phyloP scores from a whole-genome alignment of 1,140 invertebrate genomes.

The Diachasma alloeum region DNA sequence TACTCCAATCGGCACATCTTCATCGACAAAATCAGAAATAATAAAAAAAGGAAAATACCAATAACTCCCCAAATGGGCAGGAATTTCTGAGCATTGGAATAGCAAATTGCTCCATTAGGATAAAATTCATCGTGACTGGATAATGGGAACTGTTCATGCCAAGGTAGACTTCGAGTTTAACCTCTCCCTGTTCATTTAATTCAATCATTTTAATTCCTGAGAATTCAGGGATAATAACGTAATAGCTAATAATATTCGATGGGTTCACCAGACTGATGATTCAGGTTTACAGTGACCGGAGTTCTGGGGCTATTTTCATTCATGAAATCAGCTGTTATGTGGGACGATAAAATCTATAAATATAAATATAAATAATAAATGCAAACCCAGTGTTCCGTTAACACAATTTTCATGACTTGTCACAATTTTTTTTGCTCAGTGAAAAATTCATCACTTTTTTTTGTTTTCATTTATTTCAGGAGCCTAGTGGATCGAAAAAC shows the following conservation, averaged over 20 bases:
- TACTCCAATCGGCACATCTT: background rate
- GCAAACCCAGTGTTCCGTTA: too few species aligned
- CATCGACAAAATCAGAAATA: background rate
- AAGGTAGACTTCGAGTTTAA: constrained; percentile 52
- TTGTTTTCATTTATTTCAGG: background rate
- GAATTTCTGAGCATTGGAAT: background rate
- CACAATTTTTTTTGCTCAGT: too few species aligned
- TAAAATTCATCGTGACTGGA: background rate
- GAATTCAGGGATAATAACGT: constrained; percentile 31
- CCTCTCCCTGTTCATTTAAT: constrained; percentile 32
- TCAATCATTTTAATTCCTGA: constrained; percentile 24
- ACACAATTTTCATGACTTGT: too few species aligned
- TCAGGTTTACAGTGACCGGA: constrained; percentile 31
- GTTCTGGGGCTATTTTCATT: constrained; percentile 27
- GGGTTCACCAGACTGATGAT: constrained; percentile 16
- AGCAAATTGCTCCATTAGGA: background rate
- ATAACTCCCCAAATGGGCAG: background rate
- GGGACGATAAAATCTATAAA: constrained; percentile 5
- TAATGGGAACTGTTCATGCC: constrained; percentile 60
- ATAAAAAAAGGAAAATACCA: background rate
- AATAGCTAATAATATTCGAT: constrained; percentile 45
- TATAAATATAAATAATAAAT: background rate
- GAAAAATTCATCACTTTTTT: background rate
- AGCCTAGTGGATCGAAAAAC: background rate
- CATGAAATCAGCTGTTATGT: constrained; percentile 1